Evolutionary conservation across 2,797 vertebrate genomes (phyloP).

Genomic region (Notolepis coatsorum): DNA sequence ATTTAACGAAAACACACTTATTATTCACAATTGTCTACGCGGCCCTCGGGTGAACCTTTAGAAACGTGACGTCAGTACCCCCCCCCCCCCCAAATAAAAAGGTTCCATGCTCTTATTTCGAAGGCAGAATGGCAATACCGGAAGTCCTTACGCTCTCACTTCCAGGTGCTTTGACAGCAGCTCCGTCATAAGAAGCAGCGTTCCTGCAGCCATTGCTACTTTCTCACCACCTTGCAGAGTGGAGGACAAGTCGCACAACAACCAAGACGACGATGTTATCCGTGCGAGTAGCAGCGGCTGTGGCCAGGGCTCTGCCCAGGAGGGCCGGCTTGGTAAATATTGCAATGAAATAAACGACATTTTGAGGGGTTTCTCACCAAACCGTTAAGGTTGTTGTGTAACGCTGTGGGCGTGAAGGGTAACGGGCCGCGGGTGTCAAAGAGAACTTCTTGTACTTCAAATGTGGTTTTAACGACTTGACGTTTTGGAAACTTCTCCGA

Average conservation of each 20-base stretch:
- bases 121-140: no score
- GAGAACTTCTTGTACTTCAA: no score
- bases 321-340: constrained; percentile 90
- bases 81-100: no score
- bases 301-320: constrained; percentile 86
- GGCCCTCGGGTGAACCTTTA: no score
- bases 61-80: no score
- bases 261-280: constrained; percentile 86
- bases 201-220: constrained; percentile 78
- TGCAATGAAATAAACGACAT: not conserved
- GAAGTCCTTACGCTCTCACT: no score
- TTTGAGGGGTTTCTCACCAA: not conserved
- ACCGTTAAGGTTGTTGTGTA: constrained; percentile 11
- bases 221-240: constrained; percentile 51
- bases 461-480: no score
- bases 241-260: constrained; percentile 74
- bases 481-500: no score
- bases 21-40: no score
- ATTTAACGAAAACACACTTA: no score
- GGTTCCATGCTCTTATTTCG: no score
- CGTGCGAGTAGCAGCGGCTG: constrained; percentile 89
- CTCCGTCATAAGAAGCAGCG: constrained; percentile 79
- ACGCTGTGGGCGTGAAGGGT: constrained; percentile 61
- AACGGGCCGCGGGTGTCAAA: constrained; percentile 74
- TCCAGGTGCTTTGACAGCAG: no score